These are phyloP conservation scores for Brachyhypopomus gauderio DNA, from an alignment of 2,113 vertebrate species.

Conservation along the genomic window DNA sequence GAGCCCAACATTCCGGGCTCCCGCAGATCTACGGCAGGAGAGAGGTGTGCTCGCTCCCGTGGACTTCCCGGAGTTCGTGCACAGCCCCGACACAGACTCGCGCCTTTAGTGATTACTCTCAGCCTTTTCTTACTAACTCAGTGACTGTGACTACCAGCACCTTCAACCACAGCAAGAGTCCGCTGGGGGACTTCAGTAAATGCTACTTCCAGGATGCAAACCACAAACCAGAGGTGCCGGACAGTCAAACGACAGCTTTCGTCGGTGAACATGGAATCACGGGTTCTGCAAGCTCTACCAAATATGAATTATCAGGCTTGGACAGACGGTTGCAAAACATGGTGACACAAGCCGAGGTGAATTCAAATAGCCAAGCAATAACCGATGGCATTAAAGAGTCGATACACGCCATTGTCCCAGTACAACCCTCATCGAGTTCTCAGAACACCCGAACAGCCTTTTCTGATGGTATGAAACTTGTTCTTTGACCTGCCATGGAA, in stretches of 20 bases:
- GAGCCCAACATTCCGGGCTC: conserved; percentile 86
- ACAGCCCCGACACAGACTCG: conserved; percentile 80
- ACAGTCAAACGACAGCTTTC: conserved; percentile 73
- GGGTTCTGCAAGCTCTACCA: conserved; percentile 71
- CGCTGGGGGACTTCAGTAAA: conserved; percentile 79
- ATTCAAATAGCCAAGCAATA: conserved; percentile 71
- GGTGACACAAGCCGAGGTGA: conserved; percentile 74
- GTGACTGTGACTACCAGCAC: conserved; percentile 75
- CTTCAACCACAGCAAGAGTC: conserved; percentile 73
- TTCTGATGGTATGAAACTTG: conserved; percentile 81
- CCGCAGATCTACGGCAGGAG: conserved; percentile 84
- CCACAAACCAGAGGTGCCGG: conserved; percentile 76
- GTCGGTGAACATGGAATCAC: conserved; percentile 71
- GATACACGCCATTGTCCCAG: conserved; percentile 81
- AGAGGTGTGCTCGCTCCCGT: conserved; percentile 86
- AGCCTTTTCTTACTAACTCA: conserved; percentile 83
- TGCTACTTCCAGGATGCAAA: conserved; percentile 76
- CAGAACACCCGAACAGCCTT: conserved; percentile 83
- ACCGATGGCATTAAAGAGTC: conserved; percentile 80
- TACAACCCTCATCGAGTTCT: conserved; percentile 77
- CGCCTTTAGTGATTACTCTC: conserved; percentile 80
- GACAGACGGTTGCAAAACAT: conserved; percentile 75
- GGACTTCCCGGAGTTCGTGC: conserved; percentile 85
- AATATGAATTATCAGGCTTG: conserved; percentile 78
- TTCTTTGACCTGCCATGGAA: conserved; percentile 31